phyloP scores from a whole-genome alignment of 2,113 vertebrate genomes.

The Hypanus sabinus region DNA sequence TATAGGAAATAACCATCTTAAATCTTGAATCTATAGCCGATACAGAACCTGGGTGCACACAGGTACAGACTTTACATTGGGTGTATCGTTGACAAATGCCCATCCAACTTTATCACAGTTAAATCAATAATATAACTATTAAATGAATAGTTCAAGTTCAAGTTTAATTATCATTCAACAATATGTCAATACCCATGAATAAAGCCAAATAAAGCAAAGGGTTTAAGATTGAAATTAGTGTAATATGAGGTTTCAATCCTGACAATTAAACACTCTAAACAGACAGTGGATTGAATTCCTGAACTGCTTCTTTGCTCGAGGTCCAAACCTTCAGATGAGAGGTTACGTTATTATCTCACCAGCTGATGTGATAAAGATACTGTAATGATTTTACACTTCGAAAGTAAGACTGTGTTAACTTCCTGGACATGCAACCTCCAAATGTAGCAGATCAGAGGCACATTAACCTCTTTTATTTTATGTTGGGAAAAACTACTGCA shows the following conservation, averaged over 20 bases:
- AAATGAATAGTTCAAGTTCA: background rate
- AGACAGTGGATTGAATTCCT: background rate
- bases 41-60: background rate
- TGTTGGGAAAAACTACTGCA: background rate
- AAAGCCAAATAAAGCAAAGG: no score
- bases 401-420: background rate
- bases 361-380: background rate
- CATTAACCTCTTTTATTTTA: background rate
- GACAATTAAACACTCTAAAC: background rate
- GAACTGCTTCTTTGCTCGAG: background rate
- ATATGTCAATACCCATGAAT: no score
- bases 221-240: background rate
- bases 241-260: background rate
- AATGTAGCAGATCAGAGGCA: background rate
- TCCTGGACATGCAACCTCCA: background rate
- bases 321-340: background rate
- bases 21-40: no score
- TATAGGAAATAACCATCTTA: no score
- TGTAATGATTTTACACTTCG: no score
- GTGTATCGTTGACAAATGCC: background rate
- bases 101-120: background rate
- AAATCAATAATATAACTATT: background rate
- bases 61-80: background rate
- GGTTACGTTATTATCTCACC: background rate
- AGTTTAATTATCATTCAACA: no score